Evolutionary conservation across 2,888 invertebrate species (phyloP).

Genomic region (Monochamus alternatus): DNA sequence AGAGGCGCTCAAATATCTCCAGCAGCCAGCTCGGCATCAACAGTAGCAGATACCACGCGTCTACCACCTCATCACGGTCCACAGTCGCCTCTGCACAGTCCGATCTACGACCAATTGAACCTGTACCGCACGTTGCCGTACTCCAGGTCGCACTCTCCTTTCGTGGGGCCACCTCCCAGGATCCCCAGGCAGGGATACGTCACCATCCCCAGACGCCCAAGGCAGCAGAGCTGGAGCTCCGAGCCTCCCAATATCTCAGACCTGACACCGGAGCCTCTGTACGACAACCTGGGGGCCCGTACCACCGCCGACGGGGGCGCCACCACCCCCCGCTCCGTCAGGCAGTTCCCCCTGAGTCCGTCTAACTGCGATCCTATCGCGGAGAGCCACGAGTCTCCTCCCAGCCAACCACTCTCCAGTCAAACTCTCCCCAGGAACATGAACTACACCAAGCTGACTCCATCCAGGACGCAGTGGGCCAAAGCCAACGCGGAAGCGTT

Average conservation of each 20-base stretch:
- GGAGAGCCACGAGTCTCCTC: slow-evolving; percentile 73
- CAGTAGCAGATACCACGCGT: slow-evolving; percentile 82
- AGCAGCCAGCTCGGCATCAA: slow-evolving; percentile 87
- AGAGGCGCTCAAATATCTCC: slow-evolving; percentile 80
- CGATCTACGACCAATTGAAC: slow-evolving; percentile 78
- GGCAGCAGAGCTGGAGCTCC: slow-evolving; percentile 85
- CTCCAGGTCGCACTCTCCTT: slow-evolving; percentile 85
- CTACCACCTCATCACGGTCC: slow-evolving; percentile 62
- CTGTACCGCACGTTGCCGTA: slow-evolving; percentile 87
- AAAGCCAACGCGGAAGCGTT: slow-evolving; percentile 70
- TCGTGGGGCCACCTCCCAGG: slow-evolving; percentile 73
- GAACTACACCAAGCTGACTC: slow-evolving; percentile 55
- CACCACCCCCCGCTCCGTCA: slow-evolving; percentile 74
- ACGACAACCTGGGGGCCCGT: slow-evolving; percentile 88
- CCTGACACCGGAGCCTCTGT: slow-evolving; percentile 80
- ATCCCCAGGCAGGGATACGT: slow-evolving; percentile 83
- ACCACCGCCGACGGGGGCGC: slow-evolving; percentile 87
- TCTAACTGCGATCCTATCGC: slow-evolving; percentile 72
- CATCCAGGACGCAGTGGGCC: slow-evolving; percentile 67
- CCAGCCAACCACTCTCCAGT: slow-evolving; percentile 64
- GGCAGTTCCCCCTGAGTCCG: slow-evolving; percentile 64
- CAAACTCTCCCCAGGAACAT: slow-evolving; percentile 68
- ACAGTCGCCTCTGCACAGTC: slow-evolving; percentile 76
- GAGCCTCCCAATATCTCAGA: slow-evolving; percentile 69
- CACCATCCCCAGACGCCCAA: slow-evolving; percentile 87